Evolutionary conservation across 2,888 invertebrate species (phyloP), one percentile per base, ranked within the genome.

Genomic region (Hybos culiciformis): DNA sequence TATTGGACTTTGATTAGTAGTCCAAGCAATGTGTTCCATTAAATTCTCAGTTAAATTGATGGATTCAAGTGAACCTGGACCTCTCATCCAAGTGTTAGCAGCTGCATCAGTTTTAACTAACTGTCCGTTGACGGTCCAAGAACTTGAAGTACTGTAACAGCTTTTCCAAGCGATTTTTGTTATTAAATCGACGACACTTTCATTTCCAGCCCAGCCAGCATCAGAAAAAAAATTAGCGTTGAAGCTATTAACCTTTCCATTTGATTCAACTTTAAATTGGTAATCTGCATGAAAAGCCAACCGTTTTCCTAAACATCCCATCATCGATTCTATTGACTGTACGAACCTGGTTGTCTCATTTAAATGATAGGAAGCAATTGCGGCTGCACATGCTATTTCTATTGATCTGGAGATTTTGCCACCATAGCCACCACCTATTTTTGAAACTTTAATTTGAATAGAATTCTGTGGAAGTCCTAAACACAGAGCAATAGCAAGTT

Each of bases 371-470:
- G 79, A 74, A 1, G 76, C 81, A 14, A 83, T 51, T 1, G 80
- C 80, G 39, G 78, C 74, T 2, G 76, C 76, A 44, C 75, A 72
- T 0, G 78, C 71, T 2, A 76, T 58, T 39, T 72, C 70, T 17
- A 62, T 51, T 3, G 73, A 62, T 7, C 80, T 68, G 1, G 74
- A 72, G 45, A 81, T 74, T 60, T 83, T 83, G 0, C 70, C 69
- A 0, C 83, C 83, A 54, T 77, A 83, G 0, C 63, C 76, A n/a
- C 83, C 83, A 1, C 83, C 48, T 1, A 82, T 56, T 44, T 82
- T 68, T 45, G 75, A 69, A 1, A 80, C 75, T 21, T 70, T 37
- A 5, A 48, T 1, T 20, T 19, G 49, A 36, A 50, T 43, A 34
- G 42, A 42, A 70, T 56, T 53, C 8, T 68, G 63, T 7, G 72